Conservation (phyloP, 2,888 invertebrate genomes). For the Epinotia nisella region DNA sequence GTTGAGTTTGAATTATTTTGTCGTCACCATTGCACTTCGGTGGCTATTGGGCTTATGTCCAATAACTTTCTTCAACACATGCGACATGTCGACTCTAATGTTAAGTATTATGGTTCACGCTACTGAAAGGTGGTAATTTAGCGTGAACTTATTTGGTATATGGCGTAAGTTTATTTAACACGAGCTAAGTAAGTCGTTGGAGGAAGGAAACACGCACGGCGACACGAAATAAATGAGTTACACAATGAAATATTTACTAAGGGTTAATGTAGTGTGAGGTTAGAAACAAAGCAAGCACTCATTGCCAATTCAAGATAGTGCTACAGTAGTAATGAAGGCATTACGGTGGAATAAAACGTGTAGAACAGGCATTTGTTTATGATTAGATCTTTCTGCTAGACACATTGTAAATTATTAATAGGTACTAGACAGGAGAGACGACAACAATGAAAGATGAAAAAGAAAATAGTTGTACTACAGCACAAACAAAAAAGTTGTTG, state of each 20-base stretch:
- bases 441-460: too few species aligned
- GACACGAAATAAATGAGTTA: conserved; percentile 64
- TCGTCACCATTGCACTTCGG: conserved; percentile 8
- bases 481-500: too few species aligned
- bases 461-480: too few species aligned
- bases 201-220: conserved; percentile 69
- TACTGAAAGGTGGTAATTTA: conserved; percentile 22
- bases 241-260: conserved; percentile 25
- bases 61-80: conserved; percentile 1
- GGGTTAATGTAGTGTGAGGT: conserved; percentile 3
- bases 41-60: neutral
- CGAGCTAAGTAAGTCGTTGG: conserved; percentile 43
- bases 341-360: neutral
- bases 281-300: neutral
- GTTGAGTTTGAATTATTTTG: conserved; percentile 49
- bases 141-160: conserved; percentile 34
- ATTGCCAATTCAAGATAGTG: neutral
- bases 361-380: neutral
- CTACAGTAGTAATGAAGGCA: neutral
- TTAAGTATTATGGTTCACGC: conserved; percentile 16
- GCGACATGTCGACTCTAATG: neutral
- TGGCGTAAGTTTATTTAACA: conserved; percentile 37
- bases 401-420: neutral
- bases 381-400: neutral
- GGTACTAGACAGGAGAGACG: neutral